These are phyloP conservation scores for Chaetorhynchus papuensis DNA, from an alignment of 2,113 vertebrate genomes.

Conservation along the genomic window DNA sequence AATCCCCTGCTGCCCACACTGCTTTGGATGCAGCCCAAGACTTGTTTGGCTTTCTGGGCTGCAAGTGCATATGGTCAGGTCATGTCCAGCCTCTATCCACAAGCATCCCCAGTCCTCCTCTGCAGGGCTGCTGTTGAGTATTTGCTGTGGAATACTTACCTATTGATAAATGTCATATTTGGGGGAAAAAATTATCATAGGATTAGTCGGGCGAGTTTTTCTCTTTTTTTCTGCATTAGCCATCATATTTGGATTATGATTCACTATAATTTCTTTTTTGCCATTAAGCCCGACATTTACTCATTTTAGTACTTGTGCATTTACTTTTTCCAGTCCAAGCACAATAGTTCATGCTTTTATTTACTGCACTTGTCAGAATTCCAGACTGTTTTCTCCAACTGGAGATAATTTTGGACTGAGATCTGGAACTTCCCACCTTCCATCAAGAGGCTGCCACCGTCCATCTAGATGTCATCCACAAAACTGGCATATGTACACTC, in stretches of 20 bases:
- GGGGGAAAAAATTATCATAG: not conserved
- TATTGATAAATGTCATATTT: not conserved
- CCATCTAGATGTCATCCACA: not conserved
- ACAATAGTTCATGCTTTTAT: not conserved
- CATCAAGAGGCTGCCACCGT: not conserved
- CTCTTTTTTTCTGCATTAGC: not conserved
- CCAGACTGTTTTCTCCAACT: not conserved
- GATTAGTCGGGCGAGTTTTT: not conserved
- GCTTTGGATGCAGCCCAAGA: not conserved
- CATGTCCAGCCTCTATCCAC: not conserved
- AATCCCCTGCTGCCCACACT: not conserved
- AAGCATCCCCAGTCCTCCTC: not conserved
- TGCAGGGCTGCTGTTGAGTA: not conserved
- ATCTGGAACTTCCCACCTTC: not conserved
- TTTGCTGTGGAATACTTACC: not conserved
- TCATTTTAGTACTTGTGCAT: not conserved
- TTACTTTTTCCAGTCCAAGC: not conserved
- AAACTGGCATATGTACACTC: not conserved
- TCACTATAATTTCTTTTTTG: not conserved
- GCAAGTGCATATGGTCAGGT: not conserved
- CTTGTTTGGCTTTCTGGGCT: not conserved
- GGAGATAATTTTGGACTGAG: not conserved
- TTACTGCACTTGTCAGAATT: not conserved
- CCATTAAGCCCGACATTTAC: not conserved
- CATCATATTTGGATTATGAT: not conserved